Percentiles rank a stretch among this genome's conserved stretches.
phyloP scores from a whole-genome alignment of 2,888 invertebrate species.

The Altica lythri region DNA sequence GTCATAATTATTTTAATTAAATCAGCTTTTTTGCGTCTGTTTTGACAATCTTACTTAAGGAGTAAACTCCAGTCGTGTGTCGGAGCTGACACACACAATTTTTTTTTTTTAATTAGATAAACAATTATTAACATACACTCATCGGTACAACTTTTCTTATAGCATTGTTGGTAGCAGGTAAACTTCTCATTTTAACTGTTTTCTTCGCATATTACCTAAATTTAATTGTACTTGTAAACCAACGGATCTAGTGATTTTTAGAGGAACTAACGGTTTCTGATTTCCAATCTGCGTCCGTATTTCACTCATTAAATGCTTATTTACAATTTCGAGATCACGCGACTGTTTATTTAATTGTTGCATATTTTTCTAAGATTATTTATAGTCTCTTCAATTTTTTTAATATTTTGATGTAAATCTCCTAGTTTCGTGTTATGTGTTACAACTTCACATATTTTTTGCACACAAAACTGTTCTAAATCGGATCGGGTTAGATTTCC shows the following conservation, averaged over 20 bases:
- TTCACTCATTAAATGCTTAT: conserved; percentile 73
- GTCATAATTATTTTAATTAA: too few relatives aligned
- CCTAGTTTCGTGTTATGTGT: conserved; percentile 73
- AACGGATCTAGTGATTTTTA: conserved; percentile 83
- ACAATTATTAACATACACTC: too few relatives aligned
- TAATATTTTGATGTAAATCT: conserved; percentile 69
- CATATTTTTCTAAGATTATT: conserved; percentile 69
- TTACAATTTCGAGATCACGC: conserved; percentile 76
- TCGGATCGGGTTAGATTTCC: conserved; percentile 61
- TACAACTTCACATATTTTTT: conserved; percentile 78
- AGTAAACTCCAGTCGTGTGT: too few relatives aligned
- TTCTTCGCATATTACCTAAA: too few relatives aligned
- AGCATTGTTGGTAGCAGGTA: too few relatives aligned
- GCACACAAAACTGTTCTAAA: conserved; percentile 74
- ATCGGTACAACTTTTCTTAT: too few relatives aligned
- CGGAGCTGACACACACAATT: too few relatives aligned
- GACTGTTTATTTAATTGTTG: conserved; percentile 71
- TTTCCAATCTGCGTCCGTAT: conserved; percentile 51
- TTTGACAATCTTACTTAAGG: too few relatives aligned
- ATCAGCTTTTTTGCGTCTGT: too few relatives aligned
- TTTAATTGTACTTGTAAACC: conserved; percentile 77
- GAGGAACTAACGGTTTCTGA: conserved; percentile 67
- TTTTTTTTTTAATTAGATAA: too few relatives aligned
- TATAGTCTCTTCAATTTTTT: conserved; percentile 66
- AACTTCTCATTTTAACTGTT: too few relatives aligned